Conservation (phyloP, 2,888 invertebrate genomes). For the Amorpha juglandis region DNA sequence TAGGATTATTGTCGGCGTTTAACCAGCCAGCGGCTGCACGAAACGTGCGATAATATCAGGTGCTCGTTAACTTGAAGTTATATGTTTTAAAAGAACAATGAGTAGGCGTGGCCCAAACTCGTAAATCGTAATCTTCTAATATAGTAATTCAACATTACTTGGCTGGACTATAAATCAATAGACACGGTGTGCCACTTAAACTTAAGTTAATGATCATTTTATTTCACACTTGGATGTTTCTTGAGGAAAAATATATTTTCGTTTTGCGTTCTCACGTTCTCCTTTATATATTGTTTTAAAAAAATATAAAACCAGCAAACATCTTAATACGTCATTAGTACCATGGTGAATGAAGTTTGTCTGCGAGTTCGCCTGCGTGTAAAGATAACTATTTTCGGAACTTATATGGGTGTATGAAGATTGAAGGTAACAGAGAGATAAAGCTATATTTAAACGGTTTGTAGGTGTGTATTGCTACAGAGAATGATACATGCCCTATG, state of each 20-base stretch:
- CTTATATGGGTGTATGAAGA: slow-evolving; percentile 11
- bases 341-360: not conserved
- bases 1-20: slow-evolving; percentile 55
- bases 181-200: not conserved
- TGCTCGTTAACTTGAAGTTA: slow-evolving; percentile 73
- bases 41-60: slow-evolving; percentile 59
- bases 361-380: not conserved
- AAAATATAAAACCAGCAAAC: not conserved
- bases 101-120: slow-evolving; percentile 56
- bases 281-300: not conserved
- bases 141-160: slow-evolving; percentile 26
- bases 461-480: not conserved
- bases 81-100: slow-evolving; percentile 71
- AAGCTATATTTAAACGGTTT: slow-evolving; percentile 16
- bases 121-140: slow-evolving; percentile 42
- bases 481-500: slow-evolving; percentile 19
- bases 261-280: not conserved
- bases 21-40: slow-evolving; percentile 55
- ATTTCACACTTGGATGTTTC: slow-evolving; percentile 1
- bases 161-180: slow-evolving; percentile 14
- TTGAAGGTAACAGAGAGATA: slow-evolving; percentile 20
- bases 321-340: not conserved
- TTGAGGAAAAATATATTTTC: not conserved
- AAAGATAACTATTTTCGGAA: slow-evolving; percentile 17
- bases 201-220: slow-evolving; percentile 15